A percentile compares a stretch with the other conserved stretches of the same genome.
phyloP scores from a whole-genome alignment of 2,888 invertebrate species.

The Nephrocerus scutellatus region DNA sequence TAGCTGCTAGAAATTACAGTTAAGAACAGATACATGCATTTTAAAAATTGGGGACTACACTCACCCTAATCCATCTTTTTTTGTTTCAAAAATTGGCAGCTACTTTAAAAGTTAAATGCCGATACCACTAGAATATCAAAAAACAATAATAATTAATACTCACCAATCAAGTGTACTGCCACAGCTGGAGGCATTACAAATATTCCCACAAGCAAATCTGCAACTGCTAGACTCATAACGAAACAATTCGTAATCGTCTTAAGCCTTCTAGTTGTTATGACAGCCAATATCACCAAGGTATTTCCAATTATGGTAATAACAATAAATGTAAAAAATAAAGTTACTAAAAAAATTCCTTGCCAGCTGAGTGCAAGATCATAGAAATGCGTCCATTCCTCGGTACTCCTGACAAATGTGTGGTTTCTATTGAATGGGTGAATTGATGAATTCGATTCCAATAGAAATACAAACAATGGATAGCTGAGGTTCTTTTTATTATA shows the following conservation, averaged over 20 bases:
- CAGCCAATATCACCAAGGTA: conserved; percentile 81
- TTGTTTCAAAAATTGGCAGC: neutral
- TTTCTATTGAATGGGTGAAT: too few relatives aligned
- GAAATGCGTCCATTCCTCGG: conserved; percentile 40
- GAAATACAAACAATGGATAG: too few relatives aligned
- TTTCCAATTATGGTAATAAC: conserved; percentile 77
- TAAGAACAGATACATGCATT: too few relatives aligned
- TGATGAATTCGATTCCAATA: too few relatives aligned
- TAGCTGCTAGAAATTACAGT: too few relatives aligned
- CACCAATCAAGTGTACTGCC: conserved; percentile 68
- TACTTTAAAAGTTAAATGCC: too few relatives aligned
- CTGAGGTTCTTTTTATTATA: too few relatives aligned
- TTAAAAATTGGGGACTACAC: too few relatives aligned
- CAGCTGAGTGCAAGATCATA: conserved; percentile 41
- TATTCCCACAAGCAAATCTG: conserved; percentile 87
- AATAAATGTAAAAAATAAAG: conserved; percentile 59
- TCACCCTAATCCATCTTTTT: too few relatives aligned
- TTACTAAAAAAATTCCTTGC: conserved; percentile 56
- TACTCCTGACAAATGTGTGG: too few relatives aligned
- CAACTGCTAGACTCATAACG: conserved; percentile 88
- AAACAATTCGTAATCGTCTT: conserved; percentile 93
- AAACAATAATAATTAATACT: conserved; percentile 39
- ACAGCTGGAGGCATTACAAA: conserved; percentile 96
- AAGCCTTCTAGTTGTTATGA: conserved; percentile 76
- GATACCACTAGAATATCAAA: too few relatives aligned